Evolutionary conservation across 2,888 invertebrate genomes (phyloP), one percentile per base, ranked within the genome.

Genomic region (Aphidoletes aphidimyza): DNA sequence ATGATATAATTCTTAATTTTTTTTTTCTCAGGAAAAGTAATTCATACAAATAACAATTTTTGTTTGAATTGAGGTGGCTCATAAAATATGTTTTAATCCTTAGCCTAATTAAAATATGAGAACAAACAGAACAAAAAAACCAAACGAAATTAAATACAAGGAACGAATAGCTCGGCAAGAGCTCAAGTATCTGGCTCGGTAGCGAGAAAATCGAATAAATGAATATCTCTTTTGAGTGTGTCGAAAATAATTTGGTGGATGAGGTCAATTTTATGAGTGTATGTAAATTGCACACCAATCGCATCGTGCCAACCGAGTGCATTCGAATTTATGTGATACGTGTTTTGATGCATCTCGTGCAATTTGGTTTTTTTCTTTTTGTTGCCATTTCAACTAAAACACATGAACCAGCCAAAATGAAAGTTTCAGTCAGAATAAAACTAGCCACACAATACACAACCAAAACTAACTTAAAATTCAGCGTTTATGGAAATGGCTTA

Each of bases 1-100:
- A n/a, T n/a, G n/a, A n/a, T n/a, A n/a, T n/a, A n/a, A n/a, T n/a
- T n/a, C n/a, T n/a, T n/a, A n/a, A n/a, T n/a, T n/a, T n/a, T n/a
- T n/a, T n/a, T n/a, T n/a, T n/a, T n/a, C n/a, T n/a, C n/a, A n/a
- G n/a, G 54, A 26, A 54, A 8, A 26, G 11, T 54, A n/a, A n/a
- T 54, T 26, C 22, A 26, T n/a, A 26, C n/a, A n/a, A n/a, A n/a
- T n/a, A 11, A 54, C 22, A 2, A 54, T 69, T 69, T 69, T 69
- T 30, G 26, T 69, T 30, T 69, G 30, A 69, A 69, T 69, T 69
- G 0, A 1, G 14, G 17, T 0, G 69, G 30, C 69, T 30, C 69
- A 69, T 34, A 69, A 69, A 69, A 69, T 69, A 69, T 69, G 69
- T 30, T 69, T 69, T 69, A 69, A 69, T 69, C 30, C 30, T 30